Conservation (phyloP, 2,888 invertebrate species). For the Eilema depressum region DNA sequence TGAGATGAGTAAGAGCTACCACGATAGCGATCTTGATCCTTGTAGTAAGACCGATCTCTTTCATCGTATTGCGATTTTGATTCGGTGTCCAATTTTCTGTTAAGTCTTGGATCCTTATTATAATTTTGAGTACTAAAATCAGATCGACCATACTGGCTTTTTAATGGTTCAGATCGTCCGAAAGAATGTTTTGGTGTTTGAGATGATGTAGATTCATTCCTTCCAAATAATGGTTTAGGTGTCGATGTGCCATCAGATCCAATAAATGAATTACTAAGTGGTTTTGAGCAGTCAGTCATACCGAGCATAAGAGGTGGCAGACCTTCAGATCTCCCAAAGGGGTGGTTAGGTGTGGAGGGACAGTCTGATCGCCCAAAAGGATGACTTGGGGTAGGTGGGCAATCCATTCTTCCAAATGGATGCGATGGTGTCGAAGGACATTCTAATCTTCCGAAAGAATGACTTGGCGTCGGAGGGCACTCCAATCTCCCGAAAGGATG, state of each 20-base stretch:
- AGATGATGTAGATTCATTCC: conserved; percentile 45
- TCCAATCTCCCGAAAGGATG: conserved; percentile 57
- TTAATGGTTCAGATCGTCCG: conserved; percentile 42
- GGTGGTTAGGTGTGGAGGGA: conserved; percentile 62
- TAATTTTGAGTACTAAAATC: conserved; percentile 49
- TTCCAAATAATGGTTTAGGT: conserved; percentile 54
- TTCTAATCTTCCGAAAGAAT: conserved; percentile 59
- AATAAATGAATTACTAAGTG: conserved; percentile 54
- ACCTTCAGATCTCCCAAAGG: conserved; percentile 65
- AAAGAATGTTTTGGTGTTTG: conserved; percentile 34
- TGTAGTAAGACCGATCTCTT: conserved; percentile 59
- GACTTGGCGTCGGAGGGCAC: conserved; percentile 55
- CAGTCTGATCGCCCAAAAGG: conserved; percentile 63
- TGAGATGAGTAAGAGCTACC: conserved; percentile 51
- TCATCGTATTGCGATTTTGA: conserved; percentile 57
- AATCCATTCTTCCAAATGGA: conserved; percentile 61
- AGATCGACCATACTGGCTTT: conserved; percentile 49
- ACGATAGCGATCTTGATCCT: conserved; percentile 55
- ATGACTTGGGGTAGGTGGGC: conserved; percentile 60
- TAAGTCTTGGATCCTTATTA: conserved; percentile 70
- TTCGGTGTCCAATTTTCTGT: conserved; percentile 67
- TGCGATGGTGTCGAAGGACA: conserved; percentile 54
- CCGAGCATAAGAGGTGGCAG: conserved; percentile 20
- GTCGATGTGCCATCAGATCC: conserved; percentile 50
- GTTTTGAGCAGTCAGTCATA: conserved; percentile 12